Evolutionary conservation across 2,797 vertebrate species (phyloP).

Genomic region (Anisognathus igniventris): DNA sequence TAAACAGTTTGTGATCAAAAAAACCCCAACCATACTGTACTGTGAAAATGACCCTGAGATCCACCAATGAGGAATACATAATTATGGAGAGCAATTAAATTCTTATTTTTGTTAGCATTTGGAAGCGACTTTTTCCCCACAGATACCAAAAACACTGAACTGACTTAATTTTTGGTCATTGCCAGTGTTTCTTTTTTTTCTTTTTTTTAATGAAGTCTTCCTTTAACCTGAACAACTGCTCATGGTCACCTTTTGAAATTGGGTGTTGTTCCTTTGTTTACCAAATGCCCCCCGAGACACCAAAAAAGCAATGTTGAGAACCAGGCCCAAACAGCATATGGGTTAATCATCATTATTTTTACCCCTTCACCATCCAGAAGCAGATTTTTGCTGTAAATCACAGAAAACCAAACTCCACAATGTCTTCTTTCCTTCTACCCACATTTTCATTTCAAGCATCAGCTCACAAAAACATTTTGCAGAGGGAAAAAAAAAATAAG

Average conservation of each 20-base stretch:
- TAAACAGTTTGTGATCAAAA: background rate
- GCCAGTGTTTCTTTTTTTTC: accelerated
- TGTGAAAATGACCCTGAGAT: background rate
- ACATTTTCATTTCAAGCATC: constrained; percentile 46
- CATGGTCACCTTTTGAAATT: background rate
- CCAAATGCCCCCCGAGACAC: background rate
- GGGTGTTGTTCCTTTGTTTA: background rate
- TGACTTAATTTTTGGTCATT: background rate
- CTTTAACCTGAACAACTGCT: background rate
- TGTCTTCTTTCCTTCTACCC: background rate
- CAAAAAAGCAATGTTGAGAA: background rate
- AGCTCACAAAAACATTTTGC: constrained; percentile 17
- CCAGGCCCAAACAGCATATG: background rate
- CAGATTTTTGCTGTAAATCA: background rate
- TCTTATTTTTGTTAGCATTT: background rate
- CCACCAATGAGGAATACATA: background rate
- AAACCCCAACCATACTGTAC: background rate
- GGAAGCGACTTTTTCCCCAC: background rate
- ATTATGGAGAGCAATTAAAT: background rate
- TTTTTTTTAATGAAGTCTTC: background rate
- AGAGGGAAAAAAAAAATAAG: background rate
- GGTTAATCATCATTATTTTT: background rate
- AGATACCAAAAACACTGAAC: background rate
- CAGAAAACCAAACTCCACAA: background rate
- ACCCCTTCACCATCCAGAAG: background rate